Percentiles rank a stretch among this genome's conserved stretches.
These are phyloP conservation scores for Nomada flava DNA, from an alignment of 2,888 invertebrate species.

Conservation along the genomic window DNA sequence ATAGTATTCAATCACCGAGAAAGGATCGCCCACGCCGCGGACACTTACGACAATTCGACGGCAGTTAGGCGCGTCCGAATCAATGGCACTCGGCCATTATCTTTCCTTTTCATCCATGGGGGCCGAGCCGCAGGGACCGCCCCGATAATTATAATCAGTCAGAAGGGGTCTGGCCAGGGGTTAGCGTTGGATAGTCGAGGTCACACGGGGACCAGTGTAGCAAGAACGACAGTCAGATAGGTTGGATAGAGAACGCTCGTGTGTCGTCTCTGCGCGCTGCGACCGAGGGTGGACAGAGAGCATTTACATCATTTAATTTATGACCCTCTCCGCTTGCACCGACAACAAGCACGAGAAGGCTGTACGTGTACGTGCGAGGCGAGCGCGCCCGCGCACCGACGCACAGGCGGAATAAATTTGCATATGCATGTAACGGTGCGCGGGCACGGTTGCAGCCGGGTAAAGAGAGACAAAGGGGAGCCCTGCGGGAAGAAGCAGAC, in stretches of 20 bases:
- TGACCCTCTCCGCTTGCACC: constrained; percentile 77
- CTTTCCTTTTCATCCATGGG: constrained; percentile 53
- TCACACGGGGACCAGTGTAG: constrained; percentile 55
- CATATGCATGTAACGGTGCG: constrained; percentile 82
- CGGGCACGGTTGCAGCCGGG: constrained; percentile 70
- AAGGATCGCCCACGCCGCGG: neutral
- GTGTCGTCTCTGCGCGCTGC: constrained; percentile 74
- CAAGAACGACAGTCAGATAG: neutral
- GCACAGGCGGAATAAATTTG: constrained; percentile 82
- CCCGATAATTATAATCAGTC: constrained; percentile 76
- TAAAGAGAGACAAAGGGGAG: constrained; percentile 51
- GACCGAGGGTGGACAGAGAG: constrained; percentile 82
- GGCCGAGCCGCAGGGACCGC: constrained; percentile 53
- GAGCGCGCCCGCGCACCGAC: constrained; percentile 71
- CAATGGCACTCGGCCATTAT: constrained; percentile 56
- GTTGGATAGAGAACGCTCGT: constrained; percentile 60
- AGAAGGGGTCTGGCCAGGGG: constrained; percentile 55
- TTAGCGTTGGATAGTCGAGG: constrained; percentile 65
- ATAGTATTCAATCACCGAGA: neutral
- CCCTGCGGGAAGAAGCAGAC: constrained; percentile 58
- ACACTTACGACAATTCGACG: constrained; percentile 52
- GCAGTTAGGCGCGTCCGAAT: constrained; percentile 42
- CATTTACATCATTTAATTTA: constrained; percentile 85
- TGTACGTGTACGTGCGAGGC: constrained; percentile 28
- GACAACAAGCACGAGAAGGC: constrained; percentile 62